Conservation (phyloP, 2,113 vertebrate species). For the Micromys minutus region DNA sequence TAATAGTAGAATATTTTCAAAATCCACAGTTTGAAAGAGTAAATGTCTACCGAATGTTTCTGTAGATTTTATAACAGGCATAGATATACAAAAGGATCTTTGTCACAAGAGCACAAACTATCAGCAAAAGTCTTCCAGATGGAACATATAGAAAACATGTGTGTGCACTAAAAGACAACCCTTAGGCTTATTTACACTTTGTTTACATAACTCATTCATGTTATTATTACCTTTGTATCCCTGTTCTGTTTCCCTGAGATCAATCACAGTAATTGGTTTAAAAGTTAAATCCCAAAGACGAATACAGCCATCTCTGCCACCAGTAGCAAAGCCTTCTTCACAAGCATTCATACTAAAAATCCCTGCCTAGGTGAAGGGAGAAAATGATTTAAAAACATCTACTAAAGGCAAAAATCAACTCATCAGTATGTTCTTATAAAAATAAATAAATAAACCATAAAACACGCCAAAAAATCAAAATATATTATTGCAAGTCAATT, state of each 20-base stretch:
- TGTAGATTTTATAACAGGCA: background rate
- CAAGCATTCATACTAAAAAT: constrained; percentile 99
- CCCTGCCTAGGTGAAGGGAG: constrained; percentile 91
- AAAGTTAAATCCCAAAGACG: constrained; percentile 99
- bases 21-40: constrained; percentile 14
- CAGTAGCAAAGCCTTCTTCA: constrained; percentile 98
- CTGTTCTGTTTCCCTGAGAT: constrained; percentile 99
- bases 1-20: constrained; percentile 43
- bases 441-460: background rate
- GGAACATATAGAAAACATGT: background rate
- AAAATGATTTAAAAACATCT: constrained; percentile 67
- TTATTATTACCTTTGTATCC: constrained; percentile 96
- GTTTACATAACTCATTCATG: background rate
- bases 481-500: background rate
- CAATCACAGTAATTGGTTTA: constrained; percentile 99
- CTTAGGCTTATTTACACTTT: background rate
- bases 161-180: background rate
- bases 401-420: constrained; percentile 7
- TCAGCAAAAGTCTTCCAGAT: background rate
- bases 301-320: constrained; percentile 97
- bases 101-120: background rate
- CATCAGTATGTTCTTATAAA: constrained; percentile 44
- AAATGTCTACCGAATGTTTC: background rate
- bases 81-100: background rate
- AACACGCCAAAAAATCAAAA: background rate